Percentiles rank a stretch among this genome's conserved stretches.
Evolutionary conservation across 1,140 invertebrate genomes (phyloP).

Genomic region (Drosophila tropicalis): DNA sequence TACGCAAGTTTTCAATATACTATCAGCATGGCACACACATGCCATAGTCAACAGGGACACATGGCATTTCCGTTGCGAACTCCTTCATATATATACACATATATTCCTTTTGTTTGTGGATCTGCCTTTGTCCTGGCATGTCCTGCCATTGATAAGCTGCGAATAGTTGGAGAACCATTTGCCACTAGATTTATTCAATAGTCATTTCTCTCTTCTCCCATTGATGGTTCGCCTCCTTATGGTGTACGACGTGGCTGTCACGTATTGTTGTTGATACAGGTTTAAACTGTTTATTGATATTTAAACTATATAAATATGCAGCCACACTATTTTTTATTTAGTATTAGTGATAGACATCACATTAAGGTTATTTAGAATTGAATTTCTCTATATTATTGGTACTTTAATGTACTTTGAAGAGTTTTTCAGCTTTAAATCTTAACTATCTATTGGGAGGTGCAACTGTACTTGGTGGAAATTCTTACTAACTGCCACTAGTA

Average conservation of each 20-base stretch:
- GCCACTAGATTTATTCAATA: constrained; percentile 61
- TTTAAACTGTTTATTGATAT: background rate
- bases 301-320: background rate
- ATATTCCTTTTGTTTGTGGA: constrained; percentile 35
- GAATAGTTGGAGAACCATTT: constrained; percentile 52
- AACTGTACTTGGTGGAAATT: background rate
- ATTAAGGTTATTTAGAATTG: no score
- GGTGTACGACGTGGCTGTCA: background rate
- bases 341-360: no score
- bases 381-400: no score
- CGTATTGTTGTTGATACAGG: no score
- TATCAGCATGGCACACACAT: constrained; percentile 47
- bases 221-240: background rate
- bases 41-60: constrained; percentile 2
- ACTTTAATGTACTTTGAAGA: no score
- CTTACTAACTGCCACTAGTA: background rate
- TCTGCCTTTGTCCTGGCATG: constrained; percentile 24
- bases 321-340: background rate
- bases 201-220: background rate
- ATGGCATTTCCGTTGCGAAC: constrained; percentile 51
- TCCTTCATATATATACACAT: constrained; percentile 52
- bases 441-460: background rate
- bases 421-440: no score
- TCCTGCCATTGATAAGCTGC: constrained; percentile 65
- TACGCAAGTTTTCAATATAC: constrained; percentile 66